Conservation (phyloP, 2,797 vertebrate genomes). For the Chiroxiphia lanceolata region DNA sequence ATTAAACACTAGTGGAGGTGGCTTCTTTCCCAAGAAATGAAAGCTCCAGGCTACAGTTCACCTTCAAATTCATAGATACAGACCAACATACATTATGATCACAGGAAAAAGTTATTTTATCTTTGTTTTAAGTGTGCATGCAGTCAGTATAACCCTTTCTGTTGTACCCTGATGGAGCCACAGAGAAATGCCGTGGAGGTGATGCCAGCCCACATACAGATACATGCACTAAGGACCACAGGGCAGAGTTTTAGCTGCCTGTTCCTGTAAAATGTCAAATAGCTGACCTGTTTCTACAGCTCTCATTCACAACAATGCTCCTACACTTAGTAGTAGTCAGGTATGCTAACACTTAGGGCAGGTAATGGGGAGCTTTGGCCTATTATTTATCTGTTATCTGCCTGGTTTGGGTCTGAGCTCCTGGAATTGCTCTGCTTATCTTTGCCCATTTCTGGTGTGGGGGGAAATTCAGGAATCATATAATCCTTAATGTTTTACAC, state of each 20-base stretch:
- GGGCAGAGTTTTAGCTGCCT: neutral
- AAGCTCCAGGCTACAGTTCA: slow-evolving; percentile 42
- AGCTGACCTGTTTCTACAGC: neutral
- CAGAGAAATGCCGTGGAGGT: neutral
- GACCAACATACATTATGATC: neutral
- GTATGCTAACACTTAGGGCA: neutral
- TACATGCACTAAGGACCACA: neutral
- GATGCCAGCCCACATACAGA: neutral
- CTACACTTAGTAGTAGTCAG: neutral
- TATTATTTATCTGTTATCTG: neutral
- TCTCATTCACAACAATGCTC: neutral
- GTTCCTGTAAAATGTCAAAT: neutral
- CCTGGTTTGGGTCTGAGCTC: neutral
- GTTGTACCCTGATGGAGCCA: neutral
- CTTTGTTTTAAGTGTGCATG: neutral
- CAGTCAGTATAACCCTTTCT: neutral
- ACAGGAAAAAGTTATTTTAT: neutral
- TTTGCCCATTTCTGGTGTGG: neutral
- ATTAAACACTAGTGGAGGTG: slow-evolving; percentile 32
- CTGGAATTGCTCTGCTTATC: neutral
- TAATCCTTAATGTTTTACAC: neutral
- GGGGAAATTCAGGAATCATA: neutral
- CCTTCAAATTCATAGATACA: slow-evolving; percentile 33
- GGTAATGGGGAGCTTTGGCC: neutral
- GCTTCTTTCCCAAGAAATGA: slow-evolving; percentile 8